Evolutionary conservation across 2,888 invertebrate genomes (phyloP), one percentile per base, ranked within the genome.

Genomic region (Spilosoma lubricipeda): DNA sequence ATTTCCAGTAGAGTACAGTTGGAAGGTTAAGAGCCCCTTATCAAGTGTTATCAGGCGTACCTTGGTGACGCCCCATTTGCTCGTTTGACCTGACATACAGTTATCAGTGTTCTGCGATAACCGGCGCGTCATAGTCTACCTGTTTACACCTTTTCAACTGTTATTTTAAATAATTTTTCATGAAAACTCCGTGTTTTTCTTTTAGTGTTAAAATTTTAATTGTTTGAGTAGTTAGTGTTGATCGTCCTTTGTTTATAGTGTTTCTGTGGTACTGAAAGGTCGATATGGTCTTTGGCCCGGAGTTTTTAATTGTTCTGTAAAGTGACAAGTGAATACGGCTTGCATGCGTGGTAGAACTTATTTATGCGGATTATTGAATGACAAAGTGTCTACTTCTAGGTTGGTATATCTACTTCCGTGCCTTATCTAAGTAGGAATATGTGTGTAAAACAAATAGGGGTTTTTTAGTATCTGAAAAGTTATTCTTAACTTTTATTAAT

Each of bases 21-120:
- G 89, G 93, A 95, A 95, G 95, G 95, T 95, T 95, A 95, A 95
- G 95, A 95, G 95, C 94, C 95, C 91, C 91, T 93, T 95, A 95
- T 95, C 95, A 90, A 65, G 78, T 84, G 87, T 95, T 95, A 95
- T 95, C 95, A 94, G 90, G 87, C 90, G 89, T 92, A 92, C 92
- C 92, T 92, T 90, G 89, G 89, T 90, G 88, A 91, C 94, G 94
- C 93, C 93, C 94, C 94, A 92, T 93, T 94, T 95, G 95, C 92
- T 93, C 95, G 93, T 95, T 95, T 95, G 95, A 95, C 95, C 95
- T 95, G 95, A 95, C 95, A 95, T 92, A 89, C 90, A 93, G 93
- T 94, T 95, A 95, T 95, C 95, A 95, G 94, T 94, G 86, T 92
- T 85, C 88, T 88, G 92, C 94, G 95, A 95, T 95, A 95, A 94